Percentiles rank a stretch among this genome's conserved stretches.
Conservation (phyloP, 1,140 invertebrate species). For the Arion vulgaris region DNA sequence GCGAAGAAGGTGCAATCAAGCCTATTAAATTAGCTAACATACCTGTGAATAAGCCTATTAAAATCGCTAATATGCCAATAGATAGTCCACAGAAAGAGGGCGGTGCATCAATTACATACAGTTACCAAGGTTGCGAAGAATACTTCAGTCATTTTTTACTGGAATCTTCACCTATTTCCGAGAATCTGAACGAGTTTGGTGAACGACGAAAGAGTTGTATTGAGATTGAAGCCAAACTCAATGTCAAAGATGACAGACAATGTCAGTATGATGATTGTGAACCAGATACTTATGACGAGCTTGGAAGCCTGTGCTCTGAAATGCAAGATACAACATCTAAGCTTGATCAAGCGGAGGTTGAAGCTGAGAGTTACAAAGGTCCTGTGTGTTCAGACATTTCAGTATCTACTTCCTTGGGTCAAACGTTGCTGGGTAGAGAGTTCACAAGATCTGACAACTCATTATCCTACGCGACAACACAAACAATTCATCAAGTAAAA, state of each 20-base stretch:
- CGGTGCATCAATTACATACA: not conserved
- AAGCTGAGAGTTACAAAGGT: not conserved
- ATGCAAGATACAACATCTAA: constrained; percentile 18
- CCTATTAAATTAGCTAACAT: not conserved
- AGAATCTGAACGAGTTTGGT: not conserved
- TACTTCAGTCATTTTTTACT: not conserved
- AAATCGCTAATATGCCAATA: not conserved
- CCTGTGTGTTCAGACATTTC: not conserved
- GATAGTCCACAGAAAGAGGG: not conserved
- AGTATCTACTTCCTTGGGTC: not conserved
- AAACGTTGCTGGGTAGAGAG: not conserved
- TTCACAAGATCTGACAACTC: not conserved
- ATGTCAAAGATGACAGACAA: not conserved
- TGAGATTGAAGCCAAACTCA: not conserved
- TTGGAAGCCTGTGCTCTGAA: constrained; percentile 19
- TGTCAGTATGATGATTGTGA: constrained; percentile 16
- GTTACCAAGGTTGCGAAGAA: not conserved
- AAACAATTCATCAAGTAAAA: not conserved
- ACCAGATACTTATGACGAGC: constrained; percentile 31
- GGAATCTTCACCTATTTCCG: not conserved
- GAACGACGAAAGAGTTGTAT: not conserved
- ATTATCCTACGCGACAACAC: not conserved
- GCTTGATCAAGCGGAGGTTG: not conserved
- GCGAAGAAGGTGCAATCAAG: not conserved
- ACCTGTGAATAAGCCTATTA: too few species aligned